Percentiles rank a stretch among this genome's conserved stretches.
Conservation (phyloP, 2,113 vertebrate genomes). For the Rattus norvegicus region DNA sequence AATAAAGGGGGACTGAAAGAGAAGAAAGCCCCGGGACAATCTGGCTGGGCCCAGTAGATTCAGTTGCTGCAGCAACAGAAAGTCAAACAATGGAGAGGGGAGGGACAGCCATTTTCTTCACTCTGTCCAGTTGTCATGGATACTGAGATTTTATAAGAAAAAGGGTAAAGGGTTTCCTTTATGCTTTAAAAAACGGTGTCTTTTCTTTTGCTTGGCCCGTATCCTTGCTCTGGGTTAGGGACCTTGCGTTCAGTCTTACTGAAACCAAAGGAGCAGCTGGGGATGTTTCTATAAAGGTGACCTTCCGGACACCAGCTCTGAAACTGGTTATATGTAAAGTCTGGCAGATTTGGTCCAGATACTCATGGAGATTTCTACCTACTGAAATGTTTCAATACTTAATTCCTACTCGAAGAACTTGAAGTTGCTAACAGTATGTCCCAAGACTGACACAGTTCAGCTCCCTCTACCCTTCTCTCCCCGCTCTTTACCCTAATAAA, state of each 20-base stretch:
- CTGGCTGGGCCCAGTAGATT: slow-evolving; percentile 64
- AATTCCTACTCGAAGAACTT: background rate
- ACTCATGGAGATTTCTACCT: background rate
- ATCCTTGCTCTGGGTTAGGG: slow-evolving; percentile 16
- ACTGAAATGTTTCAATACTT: background rate
- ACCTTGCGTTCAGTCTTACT: background rate
- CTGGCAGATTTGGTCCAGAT: background rate
- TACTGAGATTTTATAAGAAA: slow-evolving; percentile 82
- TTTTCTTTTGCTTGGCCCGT: slow-evolving; percentile 62
- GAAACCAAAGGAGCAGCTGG: background rate
- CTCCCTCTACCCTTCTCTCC: background rate
- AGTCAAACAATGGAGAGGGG: slow-evolving; percentile 83
- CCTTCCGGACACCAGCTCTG: background rate
- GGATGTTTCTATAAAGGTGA: background rate
- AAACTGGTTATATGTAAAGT: background rate
- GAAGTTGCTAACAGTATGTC: background rate
- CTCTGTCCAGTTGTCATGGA: slow-evolving; percentile 83
- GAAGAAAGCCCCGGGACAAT: slow-evolving; percentile 77
- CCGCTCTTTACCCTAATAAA: background rate
- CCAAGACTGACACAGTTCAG: background rate
- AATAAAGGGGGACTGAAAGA: slow-evolving; percentile 67
- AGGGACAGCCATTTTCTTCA: slow-evolving; percentile 75
- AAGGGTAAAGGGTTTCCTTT: slow-evolving; percentile 75
- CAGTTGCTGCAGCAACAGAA: slow-evolving; percentile 85
- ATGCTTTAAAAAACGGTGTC: slow-evolving; percentile 29